Percentiles rank a stretch among this genome's conserved stretches.
phyloP scores from a whole-genome alignment of 1,140 invertebrate genomes.

The Drosophila sucinea region DNA sequence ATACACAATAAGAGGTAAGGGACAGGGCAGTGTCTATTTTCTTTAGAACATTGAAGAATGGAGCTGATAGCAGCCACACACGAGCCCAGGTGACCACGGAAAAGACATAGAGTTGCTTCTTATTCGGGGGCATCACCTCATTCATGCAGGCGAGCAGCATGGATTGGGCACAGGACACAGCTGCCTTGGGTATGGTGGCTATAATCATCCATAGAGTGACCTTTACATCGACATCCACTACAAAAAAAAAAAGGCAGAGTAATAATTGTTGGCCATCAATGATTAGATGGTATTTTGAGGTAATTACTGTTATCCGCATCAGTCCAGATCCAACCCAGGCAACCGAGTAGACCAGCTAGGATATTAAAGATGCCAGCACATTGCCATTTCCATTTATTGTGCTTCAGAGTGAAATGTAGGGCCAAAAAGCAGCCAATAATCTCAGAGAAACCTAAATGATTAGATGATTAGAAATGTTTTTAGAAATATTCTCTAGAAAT shows the following conservation, averaged over 20 bases:
- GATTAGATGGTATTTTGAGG: neutral
- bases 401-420: conserved; percentile 72
- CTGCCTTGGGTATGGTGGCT: conserved; percentile 73
- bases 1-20: conserved; percentile 66
- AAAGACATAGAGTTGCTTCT: conserved; percentile 74
- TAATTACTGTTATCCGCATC: conserved; percentile 54
- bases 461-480: neutral
- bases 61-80: conserved; percentile 73
- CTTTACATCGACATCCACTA: conserved; percentile 73
- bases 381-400: conserved; percentile 80
- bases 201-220: conserved; percentile 81
- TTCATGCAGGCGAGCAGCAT: conserved; percentile 79
- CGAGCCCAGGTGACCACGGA: conserved; percentile 79
- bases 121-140: conserved; percentile 72
- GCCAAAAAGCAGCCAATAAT: conserved; percentile 79
- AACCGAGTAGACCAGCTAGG: conserved; percentile 80
- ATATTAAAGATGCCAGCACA: conserved; percentile 81
- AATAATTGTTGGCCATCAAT: neutral
- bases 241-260: neutral
- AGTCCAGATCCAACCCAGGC: conserved; percentile 73
- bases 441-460: conserved; percentile 70
- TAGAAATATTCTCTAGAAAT: neutral
- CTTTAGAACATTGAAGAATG: conserved; percentile 78
- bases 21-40: conserved; percentile 74
- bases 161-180: conserved; percentile 75